These are phyloP conservation scores for Accipiter cooperii DNA, from an alignment of 2,113 vertebrate species.

Conservation along the genomic window DNA sequence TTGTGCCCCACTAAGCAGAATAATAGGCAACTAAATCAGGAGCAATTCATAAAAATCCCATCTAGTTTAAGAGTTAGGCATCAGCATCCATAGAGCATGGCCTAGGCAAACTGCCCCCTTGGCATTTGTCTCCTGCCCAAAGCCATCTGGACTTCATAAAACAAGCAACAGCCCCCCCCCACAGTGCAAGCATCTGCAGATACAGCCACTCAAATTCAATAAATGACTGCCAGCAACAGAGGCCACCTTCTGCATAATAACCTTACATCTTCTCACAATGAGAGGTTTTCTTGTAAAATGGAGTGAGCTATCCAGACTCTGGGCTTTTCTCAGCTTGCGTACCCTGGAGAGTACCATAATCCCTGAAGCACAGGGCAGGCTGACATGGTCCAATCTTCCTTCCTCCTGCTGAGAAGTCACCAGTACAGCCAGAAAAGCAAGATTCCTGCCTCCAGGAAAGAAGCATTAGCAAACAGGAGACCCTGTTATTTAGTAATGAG, in stretches of 20 bases:
- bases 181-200: not conserved
- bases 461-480: not conserved
- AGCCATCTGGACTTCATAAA: not conserved
- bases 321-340: not conserved
- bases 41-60: not conserved
- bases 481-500: not conserved
- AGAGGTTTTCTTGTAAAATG: not conserved
- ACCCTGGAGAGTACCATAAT: not conserved
- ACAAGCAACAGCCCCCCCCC: no score
- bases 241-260: not conserved
- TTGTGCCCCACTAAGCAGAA: not conserved
- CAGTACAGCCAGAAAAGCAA: not conserved
- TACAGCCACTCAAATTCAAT: not conserved
- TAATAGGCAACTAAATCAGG: not conserved
- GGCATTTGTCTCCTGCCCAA: not conserved
- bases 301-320: not conserved
- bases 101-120: not conserved
- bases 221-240: not conserved
- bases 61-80: not conserved
- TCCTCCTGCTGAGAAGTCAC: not conserved
- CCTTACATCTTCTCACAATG: not conserved
- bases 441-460: not conserved
- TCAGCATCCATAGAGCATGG: not conserved
- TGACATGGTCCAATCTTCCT: not conserved
- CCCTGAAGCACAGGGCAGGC: not conserved